Conservation (phyloP, 2,888 invertebrate genomes). For the Beris chalybata region DNA sequence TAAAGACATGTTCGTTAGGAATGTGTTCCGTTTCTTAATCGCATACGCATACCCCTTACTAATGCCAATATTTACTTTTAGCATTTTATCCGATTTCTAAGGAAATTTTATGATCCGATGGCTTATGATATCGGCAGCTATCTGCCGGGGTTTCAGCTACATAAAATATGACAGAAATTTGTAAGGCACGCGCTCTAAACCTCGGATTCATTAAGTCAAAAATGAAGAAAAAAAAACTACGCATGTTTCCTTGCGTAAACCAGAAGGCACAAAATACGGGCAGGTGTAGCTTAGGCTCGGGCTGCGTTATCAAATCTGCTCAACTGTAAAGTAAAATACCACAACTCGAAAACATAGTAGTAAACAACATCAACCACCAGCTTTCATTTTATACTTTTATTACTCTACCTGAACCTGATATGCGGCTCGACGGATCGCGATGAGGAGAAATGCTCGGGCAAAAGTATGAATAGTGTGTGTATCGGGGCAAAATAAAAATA, state of each 20-base stretch:
- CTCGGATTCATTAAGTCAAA: neutral
- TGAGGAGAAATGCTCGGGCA: slow-evolving; percentile 3
- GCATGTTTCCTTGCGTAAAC: neutral
- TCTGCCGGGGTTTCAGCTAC: too few species aligned
- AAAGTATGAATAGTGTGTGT: slow-evolving; percentile 12
- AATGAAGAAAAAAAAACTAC: neutral
- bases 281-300: slow-evolving; percentile 7
- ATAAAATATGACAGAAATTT: too few species aligned
- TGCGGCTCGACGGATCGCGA: slow-evolving; percentile 3
- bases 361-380: neutral
- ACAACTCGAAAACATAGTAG: neutral
- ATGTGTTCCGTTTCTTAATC: too few species aligned
- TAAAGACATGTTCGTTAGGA: too few species aligned
- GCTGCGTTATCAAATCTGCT: slow-evolving; percentile 20
- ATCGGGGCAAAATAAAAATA: too few species aligned
- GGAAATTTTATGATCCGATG: too few species aligned
- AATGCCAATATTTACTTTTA: too few species aligned
- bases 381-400: slow-evolving; percentile 12
- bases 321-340: slow-evolving; percentile 18
- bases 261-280: neutral
- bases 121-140: neutral
- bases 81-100: too few species aligned
- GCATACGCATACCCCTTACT: too few species aligned
- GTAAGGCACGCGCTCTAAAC: neutral
- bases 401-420: neutral